Percentiles rank a stretch among this genome's conserved stretches.
Evolutionary conservation across 2,113 vertebrate species (phyloP).

Genomic region (Willisornis vidua): DNA sequence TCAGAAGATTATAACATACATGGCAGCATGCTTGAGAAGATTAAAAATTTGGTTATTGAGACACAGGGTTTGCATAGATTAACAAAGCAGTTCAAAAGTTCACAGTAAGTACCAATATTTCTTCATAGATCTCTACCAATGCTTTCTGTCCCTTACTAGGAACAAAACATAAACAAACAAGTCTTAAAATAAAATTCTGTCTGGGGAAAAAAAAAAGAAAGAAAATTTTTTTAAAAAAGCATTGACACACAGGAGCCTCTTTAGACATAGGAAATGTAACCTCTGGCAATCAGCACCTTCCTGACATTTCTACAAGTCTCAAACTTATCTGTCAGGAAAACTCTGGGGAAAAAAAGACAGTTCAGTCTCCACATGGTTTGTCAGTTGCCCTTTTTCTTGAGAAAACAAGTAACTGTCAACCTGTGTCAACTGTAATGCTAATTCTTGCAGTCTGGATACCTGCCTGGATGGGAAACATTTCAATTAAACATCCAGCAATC

Average conservation of each 20-base stretch:
- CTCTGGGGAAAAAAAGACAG: neutral
- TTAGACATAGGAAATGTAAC: neutral
- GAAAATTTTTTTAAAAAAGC: neutral
- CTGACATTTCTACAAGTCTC: neutral
- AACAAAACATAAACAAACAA: neutral
- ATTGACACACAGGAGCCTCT: neutral
- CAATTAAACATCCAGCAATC: neutral
- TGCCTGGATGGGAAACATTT: neutral
- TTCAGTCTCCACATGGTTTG: neutral
- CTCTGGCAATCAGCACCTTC: neutral
- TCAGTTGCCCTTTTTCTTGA: neutral
- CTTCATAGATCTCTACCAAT: neutral
- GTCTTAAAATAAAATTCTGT: neutral
- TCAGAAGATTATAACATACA: neutral
- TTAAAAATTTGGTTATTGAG: neutral
- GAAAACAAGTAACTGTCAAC: neutral
- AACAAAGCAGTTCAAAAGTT: neutral
- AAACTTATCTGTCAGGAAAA: neutral
- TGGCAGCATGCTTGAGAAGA: neutral
- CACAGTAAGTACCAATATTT: neutral
- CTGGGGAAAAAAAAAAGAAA: neutral
- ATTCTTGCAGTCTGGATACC: neutral
- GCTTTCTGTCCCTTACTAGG: neutral
- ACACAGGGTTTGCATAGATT: neutral
- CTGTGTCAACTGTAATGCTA: neutral